Evolutionary conservation across 2,797 vertebrate species (phyloP), one percentile per base, ranked within the genome.

Genomic region (Coccyzus lansbergi): DNA sequence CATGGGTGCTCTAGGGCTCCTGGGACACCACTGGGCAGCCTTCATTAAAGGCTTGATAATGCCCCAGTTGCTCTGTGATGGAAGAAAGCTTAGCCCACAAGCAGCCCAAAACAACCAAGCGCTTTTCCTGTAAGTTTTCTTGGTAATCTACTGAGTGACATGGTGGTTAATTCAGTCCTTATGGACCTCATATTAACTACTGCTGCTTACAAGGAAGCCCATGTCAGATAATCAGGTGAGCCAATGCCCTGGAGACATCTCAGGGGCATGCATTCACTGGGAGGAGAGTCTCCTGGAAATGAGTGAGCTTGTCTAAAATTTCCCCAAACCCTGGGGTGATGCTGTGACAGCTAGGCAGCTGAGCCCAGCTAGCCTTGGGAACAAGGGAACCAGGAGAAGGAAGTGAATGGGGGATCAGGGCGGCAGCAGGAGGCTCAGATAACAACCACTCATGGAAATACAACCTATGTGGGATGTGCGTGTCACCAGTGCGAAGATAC

Each of bases 111-210:
- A 74, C 38, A 60, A 59, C 81, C 71, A 93, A 96, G 90, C 67
- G 62, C 95, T 93, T 96, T 91, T 97, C 93, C 95, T 97, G 94
- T 96, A 93, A 76, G 83, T 96, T 95, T 90, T 94, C 64, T 56
- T 48, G 52, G 92, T 97, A 20, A 88, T 84, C 74, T 95, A 83
- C 79, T 92, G 95, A 97, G 70, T 97, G 98, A 97, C 96, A 90
- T 44, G 5, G 76, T 76, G 40, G 67, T 95, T 83, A 94, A n/a
- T 52, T 28, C 31, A 4, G 3, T 85, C 79, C 69, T 93, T 42
- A 76, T 42, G 52, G 63, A 85, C 97, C 71, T 96, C 15, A 36
- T 67, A 8, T 88, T 90, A 91, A 62, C 91, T 63, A 26, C 86
- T 86, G 89, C 91, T 94, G 86, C 97, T 94, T 95, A 80, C 74